Evolutionary conservation across 1,140 invertebrate genomes (phyloP), one percentile per base, ranked within the genome.

Genomic region (Agrypnia vestita): DNA sequence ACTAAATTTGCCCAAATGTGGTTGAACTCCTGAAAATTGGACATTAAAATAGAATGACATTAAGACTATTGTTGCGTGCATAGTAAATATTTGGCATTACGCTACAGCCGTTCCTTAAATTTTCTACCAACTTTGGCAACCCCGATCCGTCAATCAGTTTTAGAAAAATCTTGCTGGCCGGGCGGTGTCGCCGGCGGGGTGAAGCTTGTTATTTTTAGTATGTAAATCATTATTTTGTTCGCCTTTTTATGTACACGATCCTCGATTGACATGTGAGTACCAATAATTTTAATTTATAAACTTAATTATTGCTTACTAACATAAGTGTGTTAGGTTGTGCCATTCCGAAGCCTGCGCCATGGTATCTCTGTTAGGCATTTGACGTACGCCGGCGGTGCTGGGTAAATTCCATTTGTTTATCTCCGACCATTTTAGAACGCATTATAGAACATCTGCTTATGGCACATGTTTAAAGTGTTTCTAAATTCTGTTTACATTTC

Each of bases 351-450:
- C 56, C 59, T 35, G 46, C 74, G 47, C 43, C 35, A 47, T 47
- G 35, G 49, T 72, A 35, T 61, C 76, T 69, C 35, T 67, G 12
- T 55, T 62, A 62, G 44, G 51, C 55, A 15, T 78, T 72, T 78
- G 62, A 78, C 76, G 15, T 78, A 71, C 76, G 51, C 76, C 62
- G 56, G 76, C 61, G 19, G 19, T n/a, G 25, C 46, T 59, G 62
- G 76, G 49, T 56, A 72, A 78, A 78, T 78, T 78, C 76, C 67
- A 72, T 78, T 78, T 78, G 76, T 78, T 78, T 78, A 78, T 78
- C 67, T 78, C 67, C 10, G 64, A 69, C 76, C n/a, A 71, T 78
- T 78, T 78, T 78, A 78, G 76, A 78, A 76, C 59, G 44, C 44
- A 56, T 69, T 64, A 15, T 1, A 21, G 75, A 77, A 77, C 76